These are phyloP conservation scores for Poeciliopsis paucimaculata DNA, from an alignment of 2,797 vertebrate species.

Conservation along the genomic window DNA sequence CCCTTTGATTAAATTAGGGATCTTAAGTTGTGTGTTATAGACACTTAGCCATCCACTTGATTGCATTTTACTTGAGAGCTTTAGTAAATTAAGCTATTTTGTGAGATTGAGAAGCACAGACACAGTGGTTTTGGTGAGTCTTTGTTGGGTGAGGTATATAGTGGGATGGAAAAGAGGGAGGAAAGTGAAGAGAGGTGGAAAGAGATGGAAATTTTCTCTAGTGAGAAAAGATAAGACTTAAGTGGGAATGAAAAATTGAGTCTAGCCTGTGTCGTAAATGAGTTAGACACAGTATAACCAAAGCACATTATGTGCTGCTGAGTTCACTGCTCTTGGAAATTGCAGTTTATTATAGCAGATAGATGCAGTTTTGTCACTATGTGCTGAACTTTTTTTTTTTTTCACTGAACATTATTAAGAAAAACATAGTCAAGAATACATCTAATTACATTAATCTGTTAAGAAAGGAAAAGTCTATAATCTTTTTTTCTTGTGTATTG, in stretches of 20 bases:
- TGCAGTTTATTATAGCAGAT: conserved; percentile 39
- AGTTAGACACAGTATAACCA: conserved; percentile 47
- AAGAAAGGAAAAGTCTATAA: background rate
- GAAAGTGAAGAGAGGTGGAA: conserved; percentile 17
- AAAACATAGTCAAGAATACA: background rate
- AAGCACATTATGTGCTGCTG: conserved; percentile 23
- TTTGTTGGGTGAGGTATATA: conserved; percentile 49
- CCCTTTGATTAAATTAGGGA: conserved; percentile 69
- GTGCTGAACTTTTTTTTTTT: background rate
- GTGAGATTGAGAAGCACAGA: conserved; percentile 16
- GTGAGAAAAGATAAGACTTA: conserved; percentile 48
- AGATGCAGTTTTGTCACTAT: background rate
- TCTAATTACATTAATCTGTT: conserved; percentile 5
- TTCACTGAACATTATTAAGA: background rate
- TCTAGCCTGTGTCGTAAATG: conserved; percentile 35
- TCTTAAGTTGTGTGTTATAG: conserved; percentile 42
- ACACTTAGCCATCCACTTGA: conserved; percentile 57
- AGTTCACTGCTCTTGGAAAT: conserved; percentile 41
- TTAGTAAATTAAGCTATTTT: conserved; percentile 57
- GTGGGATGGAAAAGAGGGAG: conserved; percentile 9
- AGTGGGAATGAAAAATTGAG: conserved; percentile 46
- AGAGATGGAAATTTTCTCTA: conserved; percentile 39
- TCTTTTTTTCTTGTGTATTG: background rate
- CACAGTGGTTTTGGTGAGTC: conserved; percentile 10
- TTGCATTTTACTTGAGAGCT: conserved; percentile 55